A percentile compares a stretch with the other conserved stretches of the same genome.
Evolutionary conservation across 2,888 invertebrate species (phyloP).

Genomic region (Diadromus collaris): DNA sequence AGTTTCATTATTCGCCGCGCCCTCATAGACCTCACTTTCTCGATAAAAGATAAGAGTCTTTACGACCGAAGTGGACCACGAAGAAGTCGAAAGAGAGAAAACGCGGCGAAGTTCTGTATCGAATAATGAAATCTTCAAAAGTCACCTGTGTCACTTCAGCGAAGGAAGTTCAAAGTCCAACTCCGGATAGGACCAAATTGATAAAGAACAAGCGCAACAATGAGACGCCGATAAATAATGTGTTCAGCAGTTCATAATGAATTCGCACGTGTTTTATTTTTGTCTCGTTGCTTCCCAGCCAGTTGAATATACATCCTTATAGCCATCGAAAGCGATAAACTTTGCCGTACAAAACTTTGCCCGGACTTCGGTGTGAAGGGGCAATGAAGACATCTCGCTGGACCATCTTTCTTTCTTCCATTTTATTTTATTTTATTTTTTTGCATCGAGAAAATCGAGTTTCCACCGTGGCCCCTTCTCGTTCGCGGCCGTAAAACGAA

Average conservation of each 20-base stretch:
- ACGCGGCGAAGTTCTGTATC: not conserved
- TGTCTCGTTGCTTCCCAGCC: not conserved
- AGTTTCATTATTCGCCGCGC: not conserved
- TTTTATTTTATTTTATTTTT: constrained; percentile 17
- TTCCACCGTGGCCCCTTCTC: constrained; percentile 46
- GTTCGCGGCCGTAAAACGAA: constrained; percentile 51
- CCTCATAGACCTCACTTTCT: not conserved
- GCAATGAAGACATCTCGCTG: constrained; percentile 44
- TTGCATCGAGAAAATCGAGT: constrained; percentile 46
- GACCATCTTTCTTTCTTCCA: constrained; percentile 41
- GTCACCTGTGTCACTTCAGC: too few species aligned
- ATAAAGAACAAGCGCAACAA: not conserved
- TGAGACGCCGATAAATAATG: not conserved
- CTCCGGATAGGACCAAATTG: not conserved
- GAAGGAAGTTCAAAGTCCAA: not conserved
- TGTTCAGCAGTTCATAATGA: constrained; percentile 15
- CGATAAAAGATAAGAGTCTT: not conserved
- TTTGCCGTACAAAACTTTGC: constrained; percentile 44
- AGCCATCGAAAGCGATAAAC: constrained; percentile 42
- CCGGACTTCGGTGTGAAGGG: constrained; percentile 32
- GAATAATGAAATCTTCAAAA: not conserved
- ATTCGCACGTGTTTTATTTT: constrained; percentile 8
- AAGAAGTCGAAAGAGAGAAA: not conserved
- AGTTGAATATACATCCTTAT: constrained; percentile 2
- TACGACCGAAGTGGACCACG: not conserved